Conservation (phyloP, 2,113 vertebrate genomes). For the Mormyrus iriodes region DNA sequence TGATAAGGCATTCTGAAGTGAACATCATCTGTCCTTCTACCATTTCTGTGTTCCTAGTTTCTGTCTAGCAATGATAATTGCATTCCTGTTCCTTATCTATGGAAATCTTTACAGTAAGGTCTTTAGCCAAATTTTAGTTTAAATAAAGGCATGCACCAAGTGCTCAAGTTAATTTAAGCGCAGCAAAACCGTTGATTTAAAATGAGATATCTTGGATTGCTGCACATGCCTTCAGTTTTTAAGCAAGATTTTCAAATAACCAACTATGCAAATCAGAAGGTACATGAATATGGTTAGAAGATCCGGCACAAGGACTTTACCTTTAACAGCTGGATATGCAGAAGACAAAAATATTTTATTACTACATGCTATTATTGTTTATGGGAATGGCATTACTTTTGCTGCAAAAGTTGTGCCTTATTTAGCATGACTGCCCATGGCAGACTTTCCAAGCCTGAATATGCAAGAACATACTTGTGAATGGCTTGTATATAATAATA, state of each 20-base stretch:
- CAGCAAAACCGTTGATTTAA: background rate
- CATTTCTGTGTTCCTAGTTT: background rate
- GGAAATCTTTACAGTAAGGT: background rate
- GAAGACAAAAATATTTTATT: background rate
- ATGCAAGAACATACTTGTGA: background rate
- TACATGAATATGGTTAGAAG: background rate
- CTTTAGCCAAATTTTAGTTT: background rate
- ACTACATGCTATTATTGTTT: background rate
- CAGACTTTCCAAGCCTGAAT: background rate
- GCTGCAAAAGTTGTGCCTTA: background rate
- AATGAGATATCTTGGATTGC: background rate
- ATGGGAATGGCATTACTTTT: background rate
- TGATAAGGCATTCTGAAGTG: background rate
- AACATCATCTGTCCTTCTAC: background rate
- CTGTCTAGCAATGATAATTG: background rate
- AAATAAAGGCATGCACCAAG: background rate
- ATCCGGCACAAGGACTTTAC: background rate
- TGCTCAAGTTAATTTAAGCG: background rate
- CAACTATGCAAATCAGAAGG: background rate
- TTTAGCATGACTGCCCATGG: background rate
- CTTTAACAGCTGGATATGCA: background rate
- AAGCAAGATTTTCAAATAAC: background rate
- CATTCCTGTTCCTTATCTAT: background rate
- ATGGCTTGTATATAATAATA: background rate
- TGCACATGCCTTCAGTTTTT: background rate